phyloP scores from a whole-genome alignment of 64 coral and sea anemone species.

The Hydrozoanthus tunicans region DNA sequence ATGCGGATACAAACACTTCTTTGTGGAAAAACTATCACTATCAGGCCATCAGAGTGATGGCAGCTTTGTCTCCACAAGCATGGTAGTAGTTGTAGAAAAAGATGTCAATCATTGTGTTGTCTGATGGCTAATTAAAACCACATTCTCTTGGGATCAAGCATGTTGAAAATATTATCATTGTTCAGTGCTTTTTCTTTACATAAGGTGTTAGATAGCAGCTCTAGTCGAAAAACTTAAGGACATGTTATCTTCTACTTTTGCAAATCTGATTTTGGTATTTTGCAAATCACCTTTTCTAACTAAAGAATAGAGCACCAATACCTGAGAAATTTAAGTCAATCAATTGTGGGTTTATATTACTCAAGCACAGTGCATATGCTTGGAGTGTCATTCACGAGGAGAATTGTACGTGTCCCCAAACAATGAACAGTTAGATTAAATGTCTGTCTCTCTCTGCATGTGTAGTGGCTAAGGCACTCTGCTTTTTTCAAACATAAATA shows the following conservation, averaged over 20 bases:
- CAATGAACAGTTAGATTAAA: not conserved
- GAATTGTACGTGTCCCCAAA: not conserved
- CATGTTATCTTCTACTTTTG: not conserved
- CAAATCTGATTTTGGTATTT: conserved; percentile 23
- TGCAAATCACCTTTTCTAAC: not conserved
- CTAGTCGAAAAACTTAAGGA: not conserved
- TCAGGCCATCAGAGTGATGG: too few relatives aligned
- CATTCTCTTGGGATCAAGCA: conserved; percentile 14
- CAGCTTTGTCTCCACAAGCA: not conserved
- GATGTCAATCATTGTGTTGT: conserved; percentile 36
- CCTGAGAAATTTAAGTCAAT: not conserved
- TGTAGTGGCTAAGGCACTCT: not conserved
- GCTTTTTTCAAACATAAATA: too few relatives aligned
- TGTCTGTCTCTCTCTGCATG: not conserved
- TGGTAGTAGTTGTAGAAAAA: conserved; percentile 1
- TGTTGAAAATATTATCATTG: not conserved
- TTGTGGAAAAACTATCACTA: not conserved
- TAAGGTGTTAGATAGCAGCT: not conserved
- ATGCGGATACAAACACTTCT: conserved; percentile 17
- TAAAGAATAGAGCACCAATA: not conserved
- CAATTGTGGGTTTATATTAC: not conserved
- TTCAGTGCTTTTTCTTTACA: not conserved
- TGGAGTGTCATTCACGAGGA: not conserved
- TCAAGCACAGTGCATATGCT: not conserved
- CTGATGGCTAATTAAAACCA: conserved; percentile 24